Percentiles rank a stretch among this genome's conserved stretches.
phyloP scores from a whole-genome alignment of 1,140 invertebrate genomes.

The Diorhabda carinulata region DNA sequence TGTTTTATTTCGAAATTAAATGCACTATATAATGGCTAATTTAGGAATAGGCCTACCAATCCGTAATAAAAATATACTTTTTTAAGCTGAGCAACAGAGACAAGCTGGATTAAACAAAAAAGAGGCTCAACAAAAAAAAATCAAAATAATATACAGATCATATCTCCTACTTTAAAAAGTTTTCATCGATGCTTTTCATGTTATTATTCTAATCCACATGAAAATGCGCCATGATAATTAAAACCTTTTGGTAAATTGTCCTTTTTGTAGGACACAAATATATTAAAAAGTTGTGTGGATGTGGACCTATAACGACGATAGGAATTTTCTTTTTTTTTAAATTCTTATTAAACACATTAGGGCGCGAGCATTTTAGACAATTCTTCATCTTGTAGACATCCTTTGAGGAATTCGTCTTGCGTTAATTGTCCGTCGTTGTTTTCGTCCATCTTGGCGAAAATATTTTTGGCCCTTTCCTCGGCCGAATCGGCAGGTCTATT shows the following conservation, averaged over 20 bases:
- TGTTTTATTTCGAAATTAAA: no score
- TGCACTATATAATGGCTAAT: background rate
- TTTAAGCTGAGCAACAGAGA: background rate
- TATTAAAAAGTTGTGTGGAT: constrained; percentile 1
- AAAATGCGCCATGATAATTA: constrained; percentile 5
- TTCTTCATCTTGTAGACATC: constrained; percentile 96
- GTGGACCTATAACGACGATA: constrained; percentile 3
- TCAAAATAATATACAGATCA: constrained; percentile 8
- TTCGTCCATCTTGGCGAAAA: constrained; percentile 99
- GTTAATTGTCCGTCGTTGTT: constrained; percentile 98
- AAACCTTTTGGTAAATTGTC: background rate
- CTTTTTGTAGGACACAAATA: constrained; percentile 1
- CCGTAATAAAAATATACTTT: constrained; percentile 12
- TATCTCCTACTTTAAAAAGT: background rate
- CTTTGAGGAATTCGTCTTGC: constrained; percentile 98
- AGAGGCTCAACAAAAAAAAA: constrained; percentile 7
- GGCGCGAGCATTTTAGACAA: constrained; percentile 93
- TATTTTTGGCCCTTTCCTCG: constrained; percentile 95
- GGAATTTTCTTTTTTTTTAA: background rate
- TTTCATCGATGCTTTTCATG: constrained; percentile 12
- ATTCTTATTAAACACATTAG: constrained; percentile 55
- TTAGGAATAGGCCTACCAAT: constrained; percentile 13
- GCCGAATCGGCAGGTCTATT: constrained; percentile 89
- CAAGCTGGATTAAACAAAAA: constrained; percentile 7
- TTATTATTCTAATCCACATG: constrained; percentile 5